Evolutionary conservation across 30 jellyfish, hydroid and myxozoan genomes (phyloP).

Genomic region (Turritopsis rubra): DNA sequence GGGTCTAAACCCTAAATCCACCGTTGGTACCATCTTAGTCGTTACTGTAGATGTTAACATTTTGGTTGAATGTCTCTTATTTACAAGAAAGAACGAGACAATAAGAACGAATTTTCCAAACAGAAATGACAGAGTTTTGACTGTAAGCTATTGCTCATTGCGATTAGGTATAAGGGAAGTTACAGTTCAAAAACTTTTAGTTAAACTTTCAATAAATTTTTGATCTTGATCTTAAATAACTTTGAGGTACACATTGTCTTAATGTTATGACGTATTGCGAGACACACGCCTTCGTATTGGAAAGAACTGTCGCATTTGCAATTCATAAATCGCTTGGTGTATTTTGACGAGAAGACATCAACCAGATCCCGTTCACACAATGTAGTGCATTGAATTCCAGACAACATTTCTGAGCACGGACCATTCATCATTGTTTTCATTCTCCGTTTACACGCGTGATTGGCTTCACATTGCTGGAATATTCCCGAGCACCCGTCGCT

Average conservation of each 20-base stretch:
- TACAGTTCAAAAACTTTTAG: too few relatives aligned
- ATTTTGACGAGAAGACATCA: not conserved
- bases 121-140: too few relatives aligned
- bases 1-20: too few relatives aligned
- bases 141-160: too few relatives aligned
- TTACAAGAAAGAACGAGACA: too few relatives aligned
- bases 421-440: not conserved
- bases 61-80: too few relatives aligned
- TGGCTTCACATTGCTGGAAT: not conserved
- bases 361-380: not conserved
- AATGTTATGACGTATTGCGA: not conserved
- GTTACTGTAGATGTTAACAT: too few relatives aligned
- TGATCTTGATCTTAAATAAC: not conserved
- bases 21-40: too few relatives aligned
- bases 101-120: too few relatives aligned
- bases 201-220: too few relatives aligned
- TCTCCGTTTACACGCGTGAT: not conserved
- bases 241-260: not conserved
- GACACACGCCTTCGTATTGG: not conserved
- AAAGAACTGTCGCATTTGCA: not conserved
- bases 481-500: not conserved
- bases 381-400: not conserved
- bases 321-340: not conserved
- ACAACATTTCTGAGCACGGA: not conserved
- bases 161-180: too few relatives aligned